Evolutionary conservation across 1,140 invertebrate species (phyloP), one percentile per base, ranked within the genome.

Genomic region (Wiebesia pumilae): DNA sequence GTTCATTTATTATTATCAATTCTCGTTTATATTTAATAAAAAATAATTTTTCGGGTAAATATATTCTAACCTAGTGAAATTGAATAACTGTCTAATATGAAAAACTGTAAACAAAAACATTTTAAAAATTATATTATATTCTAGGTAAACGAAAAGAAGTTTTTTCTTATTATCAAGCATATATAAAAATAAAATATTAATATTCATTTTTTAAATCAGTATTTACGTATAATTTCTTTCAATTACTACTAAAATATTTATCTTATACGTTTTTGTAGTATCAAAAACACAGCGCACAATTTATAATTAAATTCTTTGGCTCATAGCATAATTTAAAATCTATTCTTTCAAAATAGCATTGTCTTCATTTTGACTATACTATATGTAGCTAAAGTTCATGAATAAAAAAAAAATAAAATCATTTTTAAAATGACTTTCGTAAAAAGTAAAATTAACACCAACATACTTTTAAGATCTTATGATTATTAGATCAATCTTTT

Each of bases 281-380:
- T 86, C 54, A 82, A 83, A 86, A 69, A 83, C 40, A 86, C 58
- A 83, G 40, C 71, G 27, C 35, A 16, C 35, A 78, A 77, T 21
- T 54, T 69, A 78, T 47, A 78, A 33, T 33, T 82, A 69, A 78
- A 86, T 54, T 86, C 85, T 86, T 86, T 86, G 85, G 85, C 81
- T 86, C 35, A 65, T 86, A 86, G 79, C 78, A n/a, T 86, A 80
- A 81, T 81, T 85, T 81, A 33, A 40, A 80, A 85, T 81, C 30
- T 21, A 85, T 54, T 54, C 65, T 6, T 62, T 80, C 9, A 75
- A 86, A 77, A 83, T 47, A 82, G 24, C 24, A 77, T 65, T n/a
- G 35, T 69, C 14, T 78, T 43, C 47, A 40, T 80, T 80, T 62
- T 47, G 51, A 47, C 33, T 43, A 3, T 33, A 54, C n/a, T 40